Conservation (phyloP, 2,888 invertebrate species). For the Drosophila pseudotalamancana region DNA sequence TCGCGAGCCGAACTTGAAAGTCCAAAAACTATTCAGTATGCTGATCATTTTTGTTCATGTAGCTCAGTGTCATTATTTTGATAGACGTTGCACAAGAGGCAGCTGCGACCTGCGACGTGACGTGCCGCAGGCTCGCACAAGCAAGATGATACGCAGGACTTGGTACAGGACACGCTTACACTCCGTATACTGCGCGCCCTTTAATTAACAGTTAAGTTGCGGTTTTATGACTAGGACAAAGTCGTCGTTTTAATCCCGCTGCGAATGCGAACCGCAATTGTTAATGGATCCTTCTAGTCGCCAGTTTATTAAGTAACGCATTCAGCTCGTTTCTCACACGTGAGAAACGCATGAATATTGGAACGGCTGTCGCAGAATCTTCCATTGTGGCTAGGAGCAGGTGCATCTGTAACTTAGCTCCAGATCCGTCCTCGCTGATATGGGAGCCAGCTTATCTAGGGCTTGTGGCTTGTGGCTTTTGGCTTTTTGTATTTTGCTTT, state of each 20-base stretch:
- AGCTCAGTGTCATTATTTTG: conserved; percentile 65
- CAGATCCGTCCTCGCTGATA: conserved; percentile 57
- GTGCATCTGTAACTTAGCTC: conserved; percentile 45
- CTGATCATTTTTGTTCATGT: conserved; percentile 48
- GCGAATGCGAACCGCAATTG: conserved; percentile 3
- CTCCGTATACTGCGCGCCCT: conserved; percentile 38
- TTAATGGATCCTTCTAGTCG: conserved; percentile 25
- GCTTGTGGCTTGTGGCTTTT: conserved; percentile 21
- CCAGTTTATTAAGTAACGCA: conserved; percentile 73
- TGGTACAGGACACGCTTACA: background rate
- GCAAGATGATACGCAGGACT: conserved; percentile 3
- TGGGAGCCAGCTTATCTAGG: conserved; percentile 35
- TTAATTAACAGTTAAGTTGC: conserved; percentile 80
- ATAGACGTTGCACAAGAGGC: conserved; percentile 59
- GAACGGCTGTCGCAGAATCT: conserved; percentile 39
- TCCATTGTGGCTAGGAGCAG: conserved; percentile 26
- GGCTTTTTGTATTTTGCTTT: conserved; percentile 34
- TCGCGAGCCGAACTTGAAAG: conserved; percentile 23
- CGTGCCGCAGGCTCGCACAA: conserved; percentile 37
- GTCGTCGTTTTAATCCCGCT: conserved; percentile 60
- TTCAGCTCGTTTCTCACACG: conserved; percentile 74
- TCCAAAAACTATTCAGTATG: conserved; percentile 22
- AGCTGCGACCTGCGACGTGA: conserved; percentile 50
- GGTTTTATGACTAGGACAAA: conserved; percentile 65
- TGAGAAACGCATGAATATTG: conserved; percentile 39